Base-by-base conservation (phyloP, 2,797 vertebrate genomes). In the Prionace glauca region DNA sequence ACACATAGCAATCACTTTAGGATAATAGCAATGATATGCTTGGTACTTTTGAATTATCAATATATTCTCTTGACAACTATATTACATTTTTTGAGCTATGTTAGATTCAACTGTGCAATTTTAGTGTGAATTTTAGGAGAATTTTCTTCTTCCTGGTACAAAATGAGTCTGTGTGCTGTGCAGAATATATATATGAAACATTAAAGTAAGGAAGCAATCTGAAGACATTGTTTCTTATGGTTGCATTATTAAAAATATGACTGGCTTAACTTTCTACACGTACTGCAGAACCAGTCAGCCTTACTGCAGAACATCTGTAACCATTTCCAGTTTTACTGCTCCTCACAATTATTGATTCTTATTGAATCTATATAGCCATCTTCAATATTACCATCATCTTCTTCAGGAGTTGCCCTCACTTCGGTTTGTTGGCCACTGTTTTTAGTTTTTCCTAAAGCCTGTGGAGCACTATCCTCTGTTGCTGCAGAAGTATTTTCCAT, bases 351-450 rank as follows among this genome's bases (percentile, higher is more conserved):
- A 50, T 72, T 96, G 97, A 96, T 96, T 96, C 97, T 97, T 1
- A 97, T 97, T 11, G 97, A 95, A 95, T 98, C 98, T 96, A 98
- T 98, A 84, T 99, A 99, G 56, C 98, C 98, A 95, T 99, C 98
- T 96, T 99, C 99, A 97, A 98, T 99, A 96, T 98, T 99, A 60
- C 97, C 98, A 94, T 99, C 98, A 71, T 98, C 98, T 0, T 97
- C 97, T 50, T 97, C 96, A n/a, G 96, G 96, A 96, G 60, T 65
- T 98, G 96, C 36, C 98, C 97, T 98, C 96, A 97, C 96, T 96
- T 96, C 96, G 96, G 96, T 62, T 91, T 95, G 96, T 95, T 36
- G 95, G 96, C 24, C 97, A 97, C 69, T 77, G 36, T 97, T 96
- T 8, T 96, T 96, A 3, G 95, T 95, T 22, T 26, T 77, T 32